Percentiles rank a stretch among this genome's conserved stretches.
phyloP scores from a whole-genome alignment of 1,140 invertebrate genomes.

The Sipha flava region DNA sequence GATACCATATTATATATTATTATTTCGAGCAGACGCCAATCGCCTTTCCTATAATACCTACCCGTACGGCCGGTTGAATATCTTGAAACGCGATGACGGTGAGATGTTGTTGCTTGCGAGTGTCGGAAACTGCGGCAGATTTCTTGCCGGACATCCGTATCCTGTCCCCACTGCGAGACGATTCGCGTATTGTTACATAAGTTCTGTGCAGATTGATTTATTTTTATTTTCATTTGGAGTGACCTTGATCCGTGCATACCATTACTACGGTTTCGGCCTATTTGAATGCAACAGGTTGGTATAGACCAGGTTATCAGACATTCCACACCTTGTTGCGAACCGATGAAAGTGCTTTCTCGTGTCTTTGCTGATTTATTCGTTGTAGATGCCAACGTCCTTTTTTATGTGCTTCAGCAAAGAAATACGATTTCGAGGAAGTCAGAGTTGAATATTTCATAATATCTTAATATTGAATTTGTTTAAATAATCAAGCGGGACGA shows the following conservation, averaged over 20 bases:
- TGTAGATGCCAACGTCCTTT: background rate
- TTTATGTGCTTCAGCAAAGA: background rate
- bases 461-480: background rate
- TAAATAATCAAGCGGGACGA: no score
- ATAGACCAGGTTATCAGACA: background rate
- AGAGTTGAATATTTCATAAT: background rate
- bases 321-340: background rate
- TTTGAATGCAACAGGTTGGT: background rate
- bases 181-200: background rate
- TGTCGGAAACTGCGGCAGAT: background rate
- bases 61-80: background rate
- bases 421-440: background rate
- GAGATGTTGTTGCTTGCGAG: background rate
- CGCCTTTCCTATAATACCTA: background rate
- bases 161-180: background rate
- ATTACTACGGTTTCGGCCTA: background rate
- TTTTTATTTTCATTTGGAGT: background rate
- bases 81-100: background rate
- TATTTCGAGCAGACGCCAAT: background rate
- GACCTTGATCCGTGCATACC: background rate
- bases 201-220: background rate
- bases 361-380: background rate
- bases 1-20: no score
- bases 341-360: constrained; percentile 7
- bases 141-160: constrained; percentile 25